A percentile compares a stretch with the other conserved stretches of the same genome.
phyloP scores from a whole-genome alignment of 2,888 invertebrate species.

The Blastobasis lacticolella region DNA sequence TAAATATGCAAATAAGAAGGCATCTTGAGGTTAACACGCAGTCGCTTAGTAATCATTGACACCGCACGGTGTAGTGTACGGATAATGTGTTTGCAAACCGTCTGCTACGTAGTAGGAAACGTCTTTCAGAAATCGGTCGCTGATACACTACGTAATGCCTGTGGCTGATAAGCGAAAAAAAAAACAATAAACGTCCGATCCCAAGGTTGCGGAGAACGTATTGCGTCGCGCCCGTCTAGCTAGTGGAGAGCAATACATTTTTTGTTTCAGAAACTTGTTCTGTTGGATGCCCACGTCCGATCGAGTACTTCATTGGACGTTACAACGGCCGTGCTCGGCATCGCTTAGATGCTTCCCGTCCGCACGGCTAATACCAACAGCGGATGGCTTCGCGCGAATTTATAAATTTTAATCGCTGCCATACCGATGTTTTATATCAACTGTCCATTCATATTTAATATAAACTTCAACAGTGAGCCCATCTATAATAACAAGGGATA shows the following conservation, averaged over 20 bases:
- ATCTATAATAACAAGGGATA: neutral
- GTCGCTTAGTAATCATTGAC: neutral
- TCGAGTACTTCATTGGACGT: neutral
- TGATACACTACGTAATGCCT: constrained; percentile 12
- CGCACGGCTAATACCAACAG: no score
- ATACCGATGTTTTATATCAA: no score
- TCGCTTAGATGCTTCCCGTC: neutral
- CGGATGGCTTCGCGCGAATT: no score
- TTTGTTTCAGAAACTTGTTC: constrained; percentile 8
- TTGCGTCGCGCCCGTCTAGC: neutral
- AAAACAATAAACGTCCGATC: constrained; percentile 2
- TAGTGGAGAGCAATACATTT: constrained; percentile 6
- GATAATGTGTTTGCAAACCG: neutral
- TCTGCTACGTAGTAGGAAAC: constrained; percentile 13
- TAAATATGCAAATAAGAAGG: no score
- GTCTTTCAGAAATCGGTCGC: constrained; percentile 23
- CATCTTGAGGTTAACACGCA: no score
- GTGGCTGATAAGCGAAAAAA: constrained; percentile 15
- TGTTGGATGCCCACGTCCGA: neutral
- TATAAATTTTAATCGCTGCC: no score
- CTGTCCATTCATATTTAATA: no score
- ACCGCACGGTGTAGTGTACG: neutral
- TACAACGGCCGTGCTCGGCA: neutral
- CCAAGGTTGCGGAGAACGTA: constrained; percentile 9
- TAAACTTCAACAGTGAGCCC: no score